Evolutionary conservation across 2,797 vertebrate species (phyloP).

Genomic region (Enteromius radiatus): DNA sequence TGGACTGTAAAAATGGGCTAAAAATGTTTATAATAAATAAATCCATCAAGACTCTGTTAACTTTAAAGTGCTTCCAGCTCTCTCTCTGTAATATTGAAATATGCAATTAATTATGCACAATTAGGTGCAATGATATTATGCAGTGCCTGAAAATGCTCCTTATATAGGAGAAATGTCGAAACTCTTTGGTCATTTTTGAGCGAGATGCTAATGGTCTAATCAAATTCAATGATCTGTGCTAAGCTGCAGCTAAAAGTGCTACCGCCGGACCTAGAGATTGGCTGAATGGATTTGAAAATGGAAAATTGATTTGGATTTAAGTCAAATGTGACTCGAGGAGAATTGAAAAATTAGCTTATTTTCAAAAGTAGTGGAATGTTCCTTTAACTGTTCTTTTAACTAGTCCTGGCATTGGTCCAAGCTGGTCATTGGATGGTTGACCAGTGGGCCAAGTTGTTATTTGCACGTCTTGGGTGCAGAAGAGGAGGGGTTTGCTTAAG

Average conservation of each 20-base stretch:
- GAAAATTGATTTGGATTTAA: too few relatives aligned
- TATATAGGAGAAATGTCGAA: too few relatives aligned
- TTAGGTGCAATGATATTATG: too few relatives aligned
- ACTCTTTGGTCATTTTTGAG: too few relatives aligned
- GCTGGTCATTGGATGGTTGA: neutral
- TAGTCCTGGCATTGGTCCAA: neutral
- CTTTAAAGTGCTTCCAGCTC: neutral
- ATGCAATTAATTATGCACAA: neutral
- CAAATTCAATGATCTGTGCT: too few relatives aligned
- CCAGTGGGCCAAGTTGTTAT: conserved; percentile 38
- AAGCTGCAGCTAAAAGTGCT: too few relatives aligned
- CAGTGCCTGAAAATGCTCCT: too few relatives aligned
- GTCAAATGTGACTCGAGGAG: too few relatives aligned
- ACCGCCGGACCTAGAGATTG: too few relatives aligned
- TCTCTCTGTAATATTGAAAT: neutral
- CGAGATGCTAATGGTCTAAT: too few relatives aligned
- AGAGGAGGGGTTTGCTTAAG: conserved; percentile 40
- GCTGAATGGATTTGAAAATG: too few relatives aligned
- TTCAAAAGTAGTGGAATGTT: neutral
- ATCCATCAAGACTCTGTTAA: neutral
- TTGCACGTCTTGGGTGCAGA: conserved; percentile 40
- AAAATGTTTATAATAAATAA: neutral
- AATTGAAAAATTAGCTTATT: too few relatives aligned
- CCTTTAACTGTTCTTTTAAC: neutral
- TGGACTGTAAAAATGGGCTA: neutral